A percentile compares a stretch with the other conserved stretches of the same genome.
phyloP scores from a whole-genome alignment of 1,140 invertebrate species.

The Phocides pigmalion region DNA sequence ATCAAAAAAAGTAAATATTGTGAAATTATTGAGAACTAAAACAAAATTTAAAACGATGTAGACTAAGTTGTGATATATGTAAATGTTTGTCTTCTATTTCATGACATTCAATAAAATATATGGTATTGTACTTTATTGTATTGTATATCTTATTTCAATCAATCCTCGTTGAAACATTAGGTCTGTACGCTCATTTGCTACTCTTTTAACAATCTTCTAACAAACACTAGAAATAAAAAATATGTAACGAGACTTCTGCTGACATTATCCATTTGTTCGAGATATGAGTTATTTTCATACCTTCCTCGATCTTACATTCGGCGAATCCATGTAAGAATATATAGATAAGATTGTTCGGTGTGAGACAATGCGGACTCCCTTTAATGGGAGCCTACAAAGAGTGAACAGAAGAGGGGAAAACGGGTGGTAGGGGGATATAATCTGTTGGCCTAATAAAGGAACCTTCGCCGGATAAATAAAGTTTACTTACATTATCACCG shows the following conservation, averaged over 20 bases:
- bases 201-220: no score
- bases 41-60: no score
- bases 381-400: slow-evolving; percentile 40
- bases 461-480: slow-evolving; percentile 41
- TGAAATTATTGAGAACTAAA: no score
- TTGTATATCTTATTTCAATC: no score
- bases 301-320: slow-evolving; percentile 27
- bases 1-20: no score
- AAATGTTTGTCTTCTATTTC: no score
- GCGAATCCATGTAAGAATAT: slow-evolving; percentile 33
- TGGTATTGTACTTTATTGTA: no score
- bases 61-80: no score
- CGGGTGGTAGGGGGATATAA: slow-evolving; percentile 28
- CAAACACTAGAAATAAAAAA: background rate
- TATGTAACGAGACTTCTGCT: slow-evolving; percentile 1
- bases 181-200: no score
- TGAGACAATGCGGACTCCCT: slow-evolving; percentile 39
- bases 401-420: slow-evolving; percentile 20
- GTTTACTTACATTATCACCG: slow-evolving; percentile 39
- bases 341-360: slow-evolving; percentile 42
- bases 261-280: slow-evolving; percentile 1
- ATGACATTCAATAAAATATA: no score
- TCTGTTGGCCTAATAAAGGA: slow-evolving; percentile 43
- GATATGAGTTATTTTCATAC: slow-evolving; percentile 23
- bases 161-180: no score